Percentiles rank a stretch among this genome's conserved stretches.
Evolutionary conservation across 2,888 invertebrate genomes (phyloP).

Genomic region (Pachliopta kotzebuea): DNA sequence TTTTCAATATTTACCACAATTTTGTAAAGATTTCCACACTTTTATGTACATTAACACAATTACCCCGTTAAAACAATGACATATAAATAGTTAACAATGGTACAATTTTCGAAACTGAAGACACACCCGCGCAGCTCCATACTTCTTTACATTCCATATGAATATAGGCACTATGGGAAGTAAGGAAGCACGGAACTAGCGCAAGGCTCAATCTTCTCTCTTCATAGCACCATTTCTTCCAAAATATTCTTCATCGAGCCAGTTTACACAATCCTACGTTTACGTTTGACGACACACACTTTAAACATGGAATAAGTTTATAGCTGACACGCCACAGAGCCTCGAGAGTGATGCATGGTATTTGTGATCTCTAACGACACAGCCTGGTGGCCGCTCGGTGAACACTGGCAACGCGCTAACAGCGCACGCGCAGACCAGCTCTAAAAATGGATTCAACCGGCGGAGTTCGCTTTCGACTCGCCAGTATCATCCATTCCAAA

Average conservation of each 20-base stretch:
- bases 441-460: constrained; percentile 79
- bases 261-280: constrained; percentile 18
- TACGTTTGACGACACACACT: constrained; percentile 46
- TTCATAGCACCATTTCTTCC: constrained; percentile 36
- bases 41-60: constrained; percentile 28
- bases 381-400: constrained; percentile 70
- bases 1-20: not conserved
- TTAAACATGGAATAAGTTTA: constrained; percentile 41
- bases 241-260: constrained; percentile 7
- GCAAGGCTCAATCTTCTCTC: constrained; percentile 74
- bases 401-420: constrained; percentile 71
- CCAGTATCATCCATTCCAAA: constrained; percentile 84
- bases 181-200: constrained; percentile 97
- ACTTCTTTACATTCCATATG: constrained; percentile 99
- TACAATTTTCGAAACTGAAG: constrained; percentile 52
- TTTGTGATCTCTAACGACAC: constrained; percentile 70
- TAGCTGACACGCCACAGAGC: constrained; percentile 35
- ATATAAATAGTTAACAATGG: constrained; percentile 49
- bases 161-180: constrained; percentile 93
- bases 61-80: constrained; percentile 36
- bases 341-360: constrained; percentile 39
- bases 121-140: constrained; percentile 84
- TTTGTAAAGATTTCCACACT: constrained; percentile 28
- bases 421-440: constrained; percentile 79
- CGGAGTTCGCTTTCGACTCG: constrained; percentile 77